Evolutionary conservation across 2,113 vertebrate genomes (phyloP), one percentile per base, ranked within the genome.

Genomic region (Dromas ardeola): DNA sequence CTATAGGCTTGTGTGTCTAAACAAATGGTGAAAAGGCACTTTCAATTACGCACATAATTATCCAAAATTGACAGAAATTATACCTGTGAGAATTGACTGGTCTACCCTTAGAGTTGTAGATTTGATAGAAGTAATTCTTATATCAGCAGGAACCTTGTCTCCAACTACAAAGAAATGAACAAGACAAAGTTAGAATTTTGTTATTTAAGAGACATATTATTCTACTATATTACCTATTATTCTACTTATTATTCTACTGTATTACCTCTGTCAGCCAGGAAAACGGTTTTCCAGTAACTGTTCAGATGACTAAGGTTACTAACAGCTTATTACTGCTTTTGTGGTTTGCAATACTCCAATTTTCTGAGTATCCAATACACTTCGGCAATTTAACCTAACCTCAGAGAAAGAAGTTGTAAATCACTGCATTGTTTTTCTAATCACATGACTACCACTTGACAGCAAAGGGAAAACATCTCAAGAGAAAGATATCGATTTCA

Each of bases 81-180:
- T 98, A 99, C 99, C 99, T 93, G 99, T 99, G 94, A 99, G 98
- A 90, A 99, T 99, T 59, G 99, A 99, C 97, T 99, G 99, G 97
- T 99, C 99, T 53, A 99, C 99, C 93, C 99, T 98, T 87, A 99
- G 98, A 69, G 99, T 99, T 59, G 99, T 99, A 87, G 99, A 99
- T 93, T 99, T 99, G 98, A 99, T 99, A 34, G 99, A 99, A 93
- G 98, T 99, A 97, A 99, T 98, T 71, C 99, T 99, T 97, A 99
- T 99, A 96, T 99, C 99, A 77, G 99, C 99, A 97, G 99, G 99
- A 91, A 99, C 99, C 97, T 99, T 99, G 98, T 99, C 99, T 96
- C 99, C 99, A 98, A 99, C 99, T 99, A 69, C 62, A 97, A 84
- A 97, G 56, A 55, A 94, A 94, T 1, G 53, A 87, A 50, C 16